Base-by-base conservation (phyloP, 2,888 invertebrate genomes). In the Junonia oenone region DNA sequence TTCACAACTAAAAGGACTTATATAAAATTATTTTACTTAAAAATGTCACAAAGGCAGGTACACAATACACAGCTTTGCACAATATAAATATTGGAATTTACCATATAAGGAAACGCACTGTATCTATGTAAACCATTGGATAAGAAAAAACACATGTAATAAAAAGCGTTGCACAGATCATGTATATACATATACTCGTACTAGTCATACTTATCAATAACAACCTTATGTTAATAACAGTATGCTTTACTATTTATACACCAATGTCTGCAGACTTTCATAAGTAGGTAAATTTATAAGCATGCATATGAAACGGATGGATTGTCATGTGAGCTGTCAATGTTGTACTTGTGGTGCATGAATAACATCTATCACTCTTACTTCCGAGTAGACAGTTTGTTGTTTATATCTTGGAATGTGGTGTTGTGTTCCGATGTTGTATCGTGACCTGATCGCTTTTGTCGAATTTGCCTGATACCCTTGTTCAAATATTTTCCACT, bases 351-450 rank as follows among this genome's bases (percentile, higher is more conserved):
- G 81, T 86, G 89, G 90, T 90, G 90, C 90, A 90, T 88, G 90
- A 90, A 90, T 90, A 90, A 90, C 90, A 90, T 90, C 90, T 90
- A 85, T 86, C 71, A 73, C 71, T 78, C 70, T 72, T 66, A 50
- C 61, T 52, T 57, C 51, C 8, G 49, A 60, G 51, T 66, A 67
- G 37, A 49, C 26, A 46, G 58, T 63, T 61, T 66, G 50, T 63
- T 68, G 62, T 64, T 61, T 71, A 69, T 76, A 65, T 76, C 73
- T 72, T 78, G 78, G 77, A 75, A 77, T 83, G 87, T 85, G 83
- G 86, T 87, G 84, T 86, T 86, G 84, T 87, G 86, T 81, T 71
- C 69, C 68, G 62, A 70, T 76, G 72, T 75, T 66, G 68, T 76
- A 65, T 72, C 67, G 68, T 68, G 68, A 66, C 72, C 72, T 73